These are phyloP conservation scores for Ceryle rudis DNA, from an alignment of 2,797 vertebrate genomes.

Conservation along the genomic window DNA sequence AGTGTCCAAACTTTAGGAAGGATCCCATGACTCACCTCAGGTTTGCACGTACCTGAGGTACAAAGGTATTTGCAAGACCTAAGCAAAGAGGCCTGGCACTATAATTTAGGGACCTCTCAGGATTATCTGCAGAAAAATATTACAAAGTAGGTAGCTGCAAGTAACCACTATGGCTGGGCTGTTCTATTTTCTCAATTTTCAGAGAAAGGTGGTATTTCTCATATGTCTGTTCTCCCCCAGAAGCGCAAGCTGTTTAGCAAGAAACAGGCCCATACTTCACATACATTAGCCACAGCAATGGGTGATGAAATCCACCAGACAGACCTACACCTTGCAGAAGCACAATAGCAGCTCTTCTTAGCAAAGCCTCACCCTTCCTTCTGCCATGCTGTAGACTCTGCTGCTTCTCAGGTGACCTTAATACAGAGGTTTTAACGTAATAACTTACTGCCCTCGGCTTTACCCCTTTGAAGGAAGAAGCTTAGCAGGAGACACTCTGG, in stretches of 20 bases:
- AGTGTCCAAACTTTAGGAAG: neutral
- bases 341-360: neutral
- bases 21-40: neutral
- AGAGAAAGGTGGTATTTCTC: neutral
- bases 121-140: neutral
- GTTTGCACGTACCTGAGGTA: neutral
- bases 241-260: neutral
- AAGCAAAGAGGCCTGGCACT: neutral
- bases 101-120: neutral
- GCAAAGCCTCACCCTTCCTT: neutral
- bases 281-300: neutral
- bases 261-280: neutral
- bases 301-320: neutral
- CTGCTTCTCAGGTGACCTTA: neutral
- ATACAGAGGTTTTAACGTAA: neutral
- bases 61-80: neutral
- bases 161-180: neutral
- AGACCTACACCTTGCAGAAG: neutral
- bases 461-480: neutral
- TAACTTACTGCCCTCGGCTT: neutral
- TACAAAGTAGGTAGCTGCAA: neutral
- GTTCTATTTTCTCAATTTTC: neutral
- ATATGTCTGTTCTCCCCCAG: neutral
- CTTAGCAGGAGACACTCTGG: neutral
- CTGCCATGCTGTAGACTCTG: neutral